Evolutionary conservation across 2,797 vertebrate genomes (phyloP), one percentile per base, ranked within the genome.

Genomic region (Neopelma chrysocephalum): DNA sequence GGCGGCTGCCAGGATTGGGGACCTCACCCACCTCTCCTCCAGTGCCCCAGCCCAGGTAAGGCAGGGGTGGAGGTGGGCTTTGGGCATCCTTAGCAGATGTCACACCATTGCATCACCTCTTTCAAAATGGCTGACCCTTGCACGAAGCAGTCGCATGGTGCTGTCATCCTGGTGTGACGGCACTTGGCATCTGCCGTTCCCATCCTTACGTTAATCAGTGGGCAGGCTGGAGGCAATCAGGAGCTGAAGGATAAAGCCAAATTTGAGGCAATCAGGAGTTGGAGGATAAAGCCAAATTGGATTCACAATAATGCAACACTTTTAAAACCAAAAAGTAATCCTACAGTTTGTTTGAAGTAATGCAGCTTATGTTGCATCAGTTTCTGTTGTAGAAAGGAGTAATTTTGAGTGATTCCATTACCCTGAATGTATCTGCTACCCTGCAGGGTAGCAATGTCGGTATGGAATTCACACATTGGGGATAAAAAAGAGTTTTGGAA

Each of bases 1-100:
- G 64, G 99, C 99, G 0, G 99, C 99, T 0, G 99, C 99, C 93
- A 99, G 99, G 96, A 99, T 99, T 0, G 98, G 98, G n/a, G 98
- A 98, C 64, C 96, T 98, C 77, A 90, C 95, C 22, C 98, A 98
- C 90, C 98, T 98, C 91, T 98, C 98, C 73, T 98, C 98, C 96
- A 97, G 98, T 1, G 98, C 98, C 50, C 98, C 98, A 0, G 66
- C 98, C 90, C 98, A 99, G 98, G 98, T 99, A 98, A 97, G 61
- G 26, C 0, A 3, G 10, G 9, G 10, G 11, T 34, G 48, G 19
- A 48, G 27, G 10, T 15, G 51, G 9, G 12, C 4, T 57, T 76
- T 48, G 62, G 31, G 27, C 9, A 11, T 23, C 22, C 50, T 51
- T 15, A 8, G 54, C 48, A 65, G 34, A 26, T 1, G 4, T 14